Evolutionary conservation across 2,113 vertebrate genomes (phyloP).

Genomic region (Prietella phreatophila): DNA sequence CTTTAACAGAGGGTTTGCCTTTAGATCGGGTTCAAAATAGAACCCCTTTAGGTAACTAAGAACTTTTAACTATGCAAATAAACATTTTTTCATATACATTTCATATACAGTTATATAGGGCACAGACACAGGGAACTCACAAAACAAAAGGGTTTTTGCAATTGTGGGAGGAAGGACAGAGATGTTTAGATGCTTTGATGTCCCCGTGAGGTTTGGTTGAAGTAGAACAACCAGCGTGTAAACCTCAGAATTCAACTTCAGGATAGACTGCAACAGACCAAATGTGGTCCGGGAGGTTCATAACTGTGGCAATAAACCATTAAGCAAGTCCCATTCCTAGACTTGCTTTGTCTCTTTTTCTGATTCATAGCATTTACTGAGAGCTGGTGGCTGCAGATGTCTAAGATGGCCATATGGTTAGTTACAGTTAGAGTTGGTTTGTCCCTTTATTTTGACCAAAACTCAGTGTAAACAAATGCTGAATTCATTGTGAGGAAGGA

Average conservation of each 20-base stretch:
- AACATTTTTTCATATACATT: background rate
- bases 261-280: constrained; percentile 28
- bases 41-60: background rate
- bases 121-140: background rate
- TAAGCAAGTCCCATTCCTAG: constrained; percentile 32
- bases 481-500: background rate
- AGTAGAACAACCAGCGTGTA: constrained; percentile 39
- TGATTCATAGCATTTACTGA: background rate
- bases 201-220: constrained; percentile 41
- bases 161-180: constrained; percentile 18
- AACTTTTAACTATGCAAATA: background rate
- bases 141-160: background rate
- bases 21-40: background rate
- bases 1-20: background rate
- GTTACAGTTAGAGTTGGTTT: background rate
- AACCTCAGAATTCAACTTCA: constrained; percentile 46
- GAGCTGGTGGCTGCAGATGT: background rate
- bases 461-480: background rate
- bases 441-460: background rate
- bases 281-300: constrained; percentile 39
- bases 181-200: constrained; percentile 40
- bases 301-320: constrained; percentile 42
- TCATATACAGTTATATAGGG: background rate
- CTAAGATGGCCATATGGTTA: constrained; percentile 1
- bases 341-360: constrained; percentile 21